Evolutionary conservation across 2,797 vertebrate genomes (phyloP), one percentile per base, ranked within the genome.

Genomic region (Sciaenops ocellatus): DNA sequence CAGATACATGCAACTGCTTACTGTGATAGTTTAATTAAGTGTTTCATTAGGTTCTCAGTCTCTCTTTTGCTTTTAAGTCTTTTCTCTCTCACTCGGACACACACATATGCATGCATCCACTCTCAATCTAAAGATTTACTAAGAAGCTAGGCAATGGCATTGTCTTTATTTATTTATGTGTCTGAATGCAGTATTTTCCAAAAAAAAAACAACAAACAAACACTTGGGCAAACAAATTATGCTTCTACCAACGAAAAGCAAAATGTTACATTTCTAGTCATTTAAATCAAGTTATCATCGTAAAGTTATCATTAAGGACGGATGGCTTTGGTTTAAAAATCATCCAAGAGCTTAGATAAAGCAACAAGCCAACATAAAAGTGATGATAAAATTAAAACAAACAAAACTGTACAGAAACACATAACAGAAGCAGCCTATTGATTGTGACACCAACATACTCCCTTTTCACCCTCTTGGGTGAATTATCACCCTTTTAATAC

Each of bases 341-440:
- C 62, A 70, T 76, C 55, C 57, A 65, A 73, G 52, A 73, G 78
- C 66, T 89, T 51, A 26, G 47, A 68, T 61, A 50, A 90, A 79
- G 62, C 76, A 88, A 60, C 54, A 79, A 60, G 72, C 54, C 71
- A 76, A 83, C 52, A 54, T 68, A 82, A 87, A 82, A 73, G 20
- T 46, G 51, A 70, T 57, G 46, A 85, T 71, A 78, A 69, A 85
- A 68, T 22, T 9, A 75, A 24, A 64, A 76, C 30, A 47, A 78
- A 84, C 50, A 83, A 38, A 85, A 87, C 65, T 51, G n/a, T 46
- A 75, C 13, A 80, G 55, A 61, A 78, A 83, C 55, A 85, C 72
- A 50, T 81, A 76, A 81, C 48, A 82, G 73, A 90, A 88, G 90
- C 91, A 93, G 90, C 91, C 88, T 90, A 91, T 90, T 93, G 90